phyloP scores from a whole-genome alignment of 2,888 invertebrate genomes.

The Acleris cristana region DNA sequence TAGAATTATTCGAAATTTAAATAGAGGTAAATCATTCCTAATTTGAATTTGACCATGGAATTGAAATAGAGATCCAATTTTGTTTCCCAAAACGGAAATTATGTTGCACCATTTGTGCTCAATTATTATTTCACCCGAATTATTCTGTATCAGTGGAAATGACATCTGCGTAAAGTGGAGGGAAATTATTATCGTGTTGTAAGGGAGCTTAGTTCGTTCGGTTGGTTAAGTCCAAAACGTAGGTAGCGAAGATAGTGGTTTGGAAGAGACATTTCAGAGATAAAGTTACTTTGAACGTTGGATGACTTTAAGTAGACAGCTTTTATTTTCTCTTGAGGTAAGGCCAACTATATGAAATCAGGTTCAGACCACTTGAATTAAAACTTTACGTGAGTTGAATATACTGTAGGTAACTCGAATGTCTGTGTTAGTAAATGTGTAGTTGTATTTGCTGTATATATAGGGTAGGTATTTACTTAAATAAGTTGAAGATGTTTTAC shows the following conservation, averaged over 20 bases:
- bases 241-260: slow-evolving; percentile 14
- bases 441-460: too few species aligned
- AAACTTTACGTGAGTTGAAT: too few species aligned
- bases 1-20: too few species aligned
- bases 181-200: slow-evolving; percentile 12
- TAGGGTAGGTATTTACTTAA: too few species aligned
- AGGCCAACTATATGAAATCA: too few species aligned
- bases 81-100: neutral
- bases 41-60: slow-evolving; percentile 4
- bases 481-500: too few species aligned
- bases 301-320: neutral
- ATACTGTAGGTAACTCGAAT: too few species aligned
- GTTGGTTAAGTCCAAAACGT: slow-evolving; percentile 10
- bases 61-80: neutral
- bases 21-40: too few species aligned
- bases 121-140: slow-evolving; percentile 5
- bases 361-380: too few species aligned
- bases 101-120: neutral
- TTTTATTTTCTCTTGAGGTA: neutral
- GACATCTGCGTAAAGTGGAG: slow-evolving; percentile 16
- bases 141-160: slow-evolving; percentile 19
- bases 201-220: slow-evolving; percentile 15
- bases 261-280: slow-evolving; percentile 10
- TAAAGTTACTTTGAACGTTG: slow-evolving; percentile 1
- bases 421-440: too few species aligned